Percentiles rank a stretch among this genome's conserved stretches.
These are phyloP conservation scores for Onychostruthus taczanowskii DNA, from an alignment of 2,113 vertebrate species.

Conservation along the genomic window DNA sequence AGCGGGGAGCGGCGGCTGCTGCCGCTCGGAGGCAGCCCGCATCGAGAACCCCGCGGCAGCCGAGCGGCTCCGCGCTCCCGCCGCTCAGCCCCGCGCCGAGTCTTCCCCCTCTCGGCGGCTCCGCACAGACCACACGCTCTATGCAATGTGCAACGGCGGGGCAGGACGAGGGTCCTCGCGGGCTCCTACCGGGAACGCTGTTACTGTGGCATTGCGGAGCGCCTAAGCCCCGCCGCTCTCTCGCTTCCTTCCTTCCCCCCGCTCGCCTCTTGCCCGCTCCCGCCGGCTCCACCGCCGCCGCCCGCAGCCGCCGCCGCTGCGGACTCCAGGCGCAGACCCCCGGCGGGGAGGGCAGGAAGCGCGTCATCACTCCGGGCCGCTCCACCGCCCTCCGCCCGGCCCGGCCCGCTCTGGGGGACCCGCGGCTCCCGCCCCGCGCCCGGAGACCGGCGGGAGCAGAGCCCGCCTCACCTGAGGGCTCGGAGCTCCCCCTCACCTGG, in stretches of 20 bases:
- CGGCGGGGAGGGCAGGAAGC: slow-evolving; percentile 73
- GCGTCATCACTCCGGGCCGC: slow-evolving; percentile 77
- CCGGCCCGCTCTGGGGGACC: background rate
- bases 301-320: slow-evolving; percentile 45
- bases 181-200: slow-evolving; percentile 71
- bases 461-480: background rate
- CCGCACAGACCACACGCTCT: slow-evolving; percentile 27
- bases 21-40: background rate
- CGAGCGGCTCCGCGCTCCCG: background rate
- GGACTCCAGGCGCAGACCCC: slow-evolving; percentile 66
- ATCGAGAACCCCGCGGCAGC: background rate
- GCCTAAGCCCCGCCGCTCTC: background rate
- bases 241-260: background rate
- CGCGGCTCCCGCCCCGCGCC: background rate
- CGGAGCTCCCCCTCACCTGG: background rate
- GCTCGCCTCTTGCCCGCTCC: slow-evolving; percentile 4
- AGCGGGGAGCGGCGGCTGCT: background rate
- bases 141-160: slow-evolving; percentile 38
- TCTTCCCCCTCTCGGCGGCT: background rate
- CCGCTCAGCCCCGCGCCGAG: slow-evolving; percentile 45
- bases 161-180: slow-evolving; percentile 11
- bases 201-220: slow-evolving; percentile 53
- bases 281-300: background rate
- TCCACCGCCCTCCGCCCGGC: slow-evolving; percentile 16
- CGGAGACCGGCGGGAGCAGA: too few species aligned